Percentiles rank a stretch among this genome's conserved stretches.
Evolutionary conservation across 1,140 invertebrate species (phyloP).

Genomic region (Gyrodactylus bullatarudis): DNA sequence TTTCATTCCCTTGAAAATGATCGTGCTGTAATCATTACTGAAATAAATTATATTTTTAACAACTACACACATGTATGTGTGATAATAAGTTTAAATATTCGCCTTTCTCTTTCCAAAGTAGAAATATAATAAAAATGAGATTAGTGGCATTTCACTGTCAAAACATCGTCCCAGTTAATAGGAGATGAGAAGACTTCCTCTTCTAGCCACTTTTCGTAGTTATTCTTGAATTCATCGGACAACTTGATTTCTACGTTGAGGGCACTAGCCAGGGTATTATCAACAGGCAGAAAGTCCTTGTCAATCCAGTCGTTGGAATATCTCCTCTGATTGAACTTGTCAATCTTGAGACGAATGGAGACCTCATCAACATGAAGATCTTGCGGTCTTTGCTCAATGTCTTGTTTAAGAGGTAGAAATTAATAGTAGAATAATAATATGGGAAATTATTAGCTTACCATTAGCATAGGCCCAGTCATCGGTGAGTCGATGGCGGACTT

Average conservation of each 20-base stretch:
- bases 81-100: too few relatives aligned
- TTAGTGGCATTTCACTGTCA: neutral
- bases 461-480: conserved; percentile 45
- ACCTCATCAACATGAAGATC: conserved; percentile 95
- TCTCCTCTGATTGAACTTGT: conserved; percentile 65
- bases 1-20: too few relatives aligned
- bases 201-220: conserved; percentile 78
- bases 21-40: too few relatives aligned
- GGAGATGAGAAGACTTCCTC: conserved; percentile 55
- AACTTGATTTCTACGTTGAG: conserved; percentile 37
- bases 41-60: too few relatives aligned
- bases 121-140: too few relatives aligned
- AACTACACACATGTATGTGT: too few relatives aligned
- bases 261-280: conserved; percentile 46
- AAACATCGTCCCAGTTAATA: neutral
- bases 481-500: conserved; percentile 47
- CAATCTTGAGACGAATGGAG: conserved; percentile 54
- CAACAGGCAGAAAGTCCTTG: conserved; percentile 41
- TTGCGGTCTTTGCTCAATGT: conserved; percentile 80
- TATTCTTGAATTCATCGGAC: conserved; percentile 68
- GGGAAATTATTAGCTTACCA: neutral
- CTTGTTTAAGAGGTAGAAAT: conserved; percentile 19
- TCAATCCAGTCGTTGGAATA: conserved; percentile 27
- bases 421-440: neutral
- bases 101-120: too few relatives aligned